These are phyloP conservation scores for Lissocephala sabroskyi DNA, from an alignment of 2,888 invertebrate genomes.

Conservation along the genomic window DNA sequence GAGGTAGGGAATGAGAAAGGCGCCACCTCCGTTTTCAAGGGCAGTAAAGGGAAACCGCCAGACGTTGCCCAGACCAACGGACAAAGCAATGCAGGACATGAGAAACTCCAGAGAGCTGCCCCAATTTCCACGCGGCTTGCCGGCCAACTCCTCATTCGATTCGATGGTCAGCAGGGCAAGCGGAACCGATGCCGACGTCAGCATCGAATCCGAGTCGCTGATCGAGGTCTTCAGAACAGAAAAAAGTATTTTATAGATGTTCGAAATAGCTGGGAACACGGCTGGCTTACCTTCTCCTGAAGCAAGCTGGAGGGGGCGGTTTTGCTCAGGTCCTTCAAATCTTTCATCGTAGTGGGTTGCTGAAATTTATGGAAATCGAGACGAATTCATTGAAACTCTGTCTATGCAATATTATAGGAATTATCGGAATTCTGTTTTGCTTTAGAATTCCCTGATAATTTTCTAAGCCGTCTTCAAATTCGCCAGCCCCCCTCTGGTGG, in stretches of 20 bases:
- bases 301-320: conserved; percentile 16
- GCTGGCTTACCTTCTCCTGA: not conserved
- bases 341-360: conserved; percentile 22
- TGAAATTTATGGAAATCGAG: not conserved
- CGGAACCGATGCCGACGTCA: no score
- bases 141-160: not conserved
- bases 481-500: no score
- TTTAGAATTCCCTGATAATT: no score
- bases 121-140: conserved; percentile 72
- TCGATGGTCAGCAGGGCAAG: no score
- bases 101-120: conserved; percentile 76
- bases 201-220: not conserved
- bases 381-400: no score
- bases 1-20: conserved; percentile 78
- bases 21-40: conserved; percentile 78
- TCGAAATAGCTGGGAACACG: no score
- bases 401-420: no score
- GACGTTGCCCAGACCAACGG: conserved; percentile 78
- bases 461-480: no score
- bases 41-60: conserved; percentile 79
- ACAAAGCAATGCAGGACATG: conserved; percentile 74
- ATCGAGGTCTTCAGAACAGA: no score
- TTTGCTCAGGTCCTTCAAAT: conserved; percentile 8
- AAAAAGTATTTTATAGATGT: no score
- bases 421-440: no score